A percentile compares a stretch with the other conserved stretches of the same genome.
phyloP scores from a whole-genome alignment of 2,888 invertebrate species.

The Andrena bucephala region DNA sequence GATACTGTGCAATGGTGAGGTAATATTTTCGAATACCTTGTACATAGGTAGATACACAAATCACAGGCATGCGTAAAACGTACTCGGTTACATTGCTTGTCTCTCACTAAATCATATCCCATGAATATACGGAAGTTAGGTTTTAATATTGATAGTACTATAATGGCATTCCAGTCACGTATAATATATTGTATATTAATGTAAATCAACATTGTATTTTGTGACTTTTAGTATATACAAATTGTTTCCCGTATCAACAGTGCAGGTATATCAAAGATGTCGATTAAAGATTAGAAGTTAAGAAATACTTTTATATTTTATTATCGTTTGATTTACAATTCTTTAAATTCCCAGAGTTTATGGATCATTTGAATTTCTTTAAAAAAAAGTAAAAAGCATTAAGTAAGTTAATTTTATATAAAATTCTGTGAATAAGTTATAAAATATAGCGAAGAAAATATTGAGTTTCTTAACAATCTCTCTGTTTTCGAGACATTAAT shows the following conservation, averaged over 20 bases:
- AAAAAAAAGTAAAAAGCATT: too few relatives aligned
- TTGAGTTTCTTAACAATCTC: too few relatives aligned
- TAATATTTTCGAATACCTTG: conserved; percentile 53
- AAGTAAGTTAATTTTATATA: not conserved
- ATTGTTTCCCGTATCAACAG: conserved; percentile 15
- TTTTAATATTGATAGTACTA: conserved; percentile 65
- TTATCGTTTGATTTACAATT: conserved; percentile 12
- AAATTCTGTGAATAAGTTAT: not conserved
- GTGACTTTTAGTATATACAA: conserved; percentile 38
- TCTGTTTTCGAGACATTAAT: too few relatives aligned
- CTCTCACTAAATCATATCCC: conserved; percentile 56
- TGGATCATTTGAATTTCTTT: not conserved
- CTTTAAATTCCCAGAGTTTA: not conserved
- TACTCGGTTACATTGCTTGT: conserved; percentile 59
- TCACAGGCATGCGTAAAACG: conserved; percentile 54
- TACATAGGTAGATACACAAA: conserved; percentile 57
- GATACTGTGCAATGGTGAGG: conserved; percentile 60
- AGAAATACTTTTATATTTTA: conserved; percentile 2
- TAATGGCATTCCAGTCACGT: conserved; percentile 65
- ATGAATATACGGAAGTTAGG: conserved; percentile 53
- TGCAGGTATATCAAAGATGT: conserved; percentile 22
- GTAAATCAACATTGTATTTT: conserved; percentile 52
- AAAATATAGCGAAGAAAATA: not conserved
- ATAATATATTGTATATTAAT: conserved; percentile 63
- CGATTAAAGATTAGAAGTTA: conserved; percentile 26